Conservation (phyloP, 1,140 invertebrate genomes). For the Atta colombica region DNA sequence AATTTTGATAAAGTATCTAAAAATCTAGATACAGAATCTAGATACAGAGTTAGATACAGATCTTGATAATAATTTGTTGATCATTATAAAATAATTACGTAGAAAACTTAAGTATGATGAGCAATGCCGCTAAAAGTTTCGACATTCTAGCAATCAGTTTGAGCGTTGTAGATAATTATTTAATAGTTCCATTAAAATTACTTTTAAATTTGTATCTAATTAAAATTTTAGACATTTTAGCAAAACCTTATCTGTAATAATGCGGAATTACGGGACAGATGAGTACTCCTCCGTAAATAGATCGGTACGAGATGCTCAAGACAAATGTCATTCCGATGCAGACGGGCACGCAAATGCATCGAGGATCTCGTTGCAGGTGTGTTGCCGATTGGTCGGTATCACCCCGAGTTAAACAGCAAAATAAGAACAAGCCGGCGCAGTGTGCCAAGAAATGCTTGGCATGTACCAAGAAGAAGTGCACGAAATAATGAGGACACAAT, state of each 20-base stretch:
- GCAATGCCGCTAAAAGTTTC: too few species aligned
- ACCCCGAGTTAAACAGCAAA: constrained; percentile 41
- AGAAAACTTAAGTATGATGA: too few species aligned
- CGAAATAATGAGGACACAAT: constrained; percentile 83
- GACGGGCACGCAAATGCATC: background rate
- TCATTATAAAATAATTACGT: too few species aligned
- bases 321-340: constrained; percentile 25
- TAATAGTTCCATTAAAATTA: too few species aligned
- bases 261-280: background rate
- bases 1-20: too few species aligned
- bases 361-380: constrained; percentile 53
- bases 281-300: background rate
- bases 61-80: too few species aligned
- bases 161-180: too few species aligned
- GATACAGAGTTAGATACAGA: too few species aligned
- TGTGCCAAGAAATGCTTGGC: background rate
- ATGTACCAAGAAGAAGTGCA: constrained; percentile 58
- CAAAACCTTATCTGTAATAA: background rate
- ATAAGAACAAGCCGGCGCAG: constrained; percentile 31
- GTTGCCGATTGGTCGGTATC: constrained; percentile 50
- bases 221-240: too few species aligned
- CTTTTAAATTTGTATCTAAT: too few species aligned
- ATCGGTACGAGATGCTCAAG: background rate
- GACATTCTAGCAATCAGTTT: too few species aligned
- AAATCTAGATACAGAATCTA: too few species aligned